Base-by-base conservation (phyloP, 2,888 invertebrate genomes). In the Hydropsyche betteni region DNA sequence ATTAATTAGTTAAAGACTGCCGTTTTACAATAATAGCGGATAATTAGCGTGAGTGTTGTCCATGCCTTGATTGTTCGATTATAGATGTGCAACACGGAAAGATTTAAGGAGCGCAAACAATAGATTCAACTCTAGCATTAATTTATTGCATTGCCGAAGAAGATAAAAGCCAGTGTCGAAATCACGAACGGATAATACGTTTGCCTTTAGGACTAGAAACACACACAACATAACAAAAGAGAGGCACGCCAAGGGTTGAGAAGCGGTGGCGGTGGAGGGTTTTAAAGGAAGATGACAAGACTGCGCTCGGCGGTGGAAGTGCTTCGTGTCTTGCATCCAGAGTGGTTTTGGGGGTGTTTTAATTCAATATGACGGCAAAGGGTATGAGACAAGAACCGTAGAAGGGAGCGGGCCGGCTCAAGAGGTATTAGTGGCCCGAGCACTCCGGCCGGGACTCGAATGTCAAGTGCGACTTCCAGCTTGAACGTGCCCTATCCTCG, bases 361-460 rank as follows among this genome's bases (percentile, higher is more conserved):
- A 70, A 70, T 70, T 70, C 70, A 70, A 70, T 70, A 70, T 52
- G 14, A 34, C n/a, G 53, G 24, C 16, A 10, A 44, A 10, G 44
- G 36, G 44, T 44, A 24, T 24, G 44, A 44, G 34, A 64, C 12
- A 24, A 33, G 5, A 64, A 24, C 64, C 6, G 33, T 8, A 4
- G 24, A 24, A 4, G 70, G 12, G 16, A 24, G 53, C 52, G 36
- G 70, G 52, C 33, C 44, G 53, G 52, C 52, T 70, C 70, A 52
- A 70, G 70, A 53, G 70, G 70, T 53, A 70, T 70, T 70, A 70
- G 70, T 24, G 70, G 53, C 33, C 53, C 52, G 44, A 14, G 70
- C 44, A 51, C 70, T 53, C 53, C n/a, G 16, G 34, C 36, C 70
- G 53, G 34, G 53, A 34, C 70, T 70, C 70, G 53, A 70, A 70